These are phyloP conservation scores for Cartodere bifasciata DNA, from an alignment of 2,888 invertebrate genomes.

Conservation along the genomic window DNA sequence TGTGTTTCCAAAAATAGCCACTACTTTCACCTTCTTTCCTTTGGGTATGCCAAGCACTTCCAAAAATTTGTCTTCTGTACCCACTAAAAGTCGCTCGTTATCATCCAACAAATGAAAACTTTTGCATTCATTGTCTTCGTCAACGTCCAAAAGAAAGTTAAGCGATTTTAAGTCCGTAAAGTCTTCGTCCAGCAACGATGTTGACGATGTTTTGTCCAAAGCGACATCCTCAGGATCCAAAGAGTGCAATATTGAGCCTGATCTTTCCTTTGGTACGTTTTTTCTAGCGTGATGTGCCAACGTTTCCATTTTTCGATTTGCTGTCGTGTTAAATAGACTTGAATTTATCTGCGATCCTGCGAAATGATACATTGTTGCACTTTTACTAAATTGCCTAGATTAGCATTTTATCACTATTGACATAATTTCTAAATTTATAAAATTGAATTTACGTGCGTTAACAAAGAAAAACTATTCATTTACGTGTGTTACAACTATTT, in stretches of 20 bases:
- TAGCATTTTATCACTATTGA: too few relatives aligned
- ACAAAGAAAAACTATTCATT: too few relatives aligned
- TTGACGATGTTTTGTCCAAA: conserved; percentile 7
- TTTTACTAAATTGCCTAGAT: too few relatives aligned
- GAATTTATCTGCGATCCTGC: conserved; percentile 22
- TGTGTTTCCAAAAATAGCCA: conserved; percentile 74
- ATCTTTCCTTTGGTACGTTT: conserved; percentile 8
- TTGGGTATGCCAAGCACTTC: conserved; percentile 36
- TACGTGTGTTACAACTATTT: too few relatives aligned
- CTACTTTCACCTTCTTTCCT: conserved; percentile 54
- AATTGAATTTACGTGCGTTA: too few relatives aligned
- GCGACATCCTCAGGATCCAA: conserved; percentile 23
- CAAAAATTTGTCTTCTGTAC: conserved; percentile 42
- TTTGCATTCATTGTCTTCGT: conserved; percentile 16
- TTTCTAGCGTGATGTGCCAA: conserved; percentile 5
- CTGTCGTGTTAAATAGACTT: conserved; percentile 6
- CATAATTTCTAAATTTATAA: too few relatives aligned
- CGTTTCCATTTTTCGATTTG: conserved; percentile 18
- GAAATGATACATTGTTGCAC: conserved; percentile 11
- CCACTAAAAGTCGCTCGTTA: conserved; percentile 45
- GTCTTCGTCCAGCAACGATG: conserved; percentile 9
- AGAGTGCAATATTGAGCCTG: conserved; percentile 26
- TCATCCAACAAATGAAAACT: conserved; percentile 50
- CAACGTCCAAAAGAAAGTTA: conserved; percentile 17
- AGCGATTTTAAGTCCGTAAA: conserved; percentile 16